phyloP scores from a whole-genome alignment of 2,888 invertebrate species.

The Agrochola litura region DNA sequence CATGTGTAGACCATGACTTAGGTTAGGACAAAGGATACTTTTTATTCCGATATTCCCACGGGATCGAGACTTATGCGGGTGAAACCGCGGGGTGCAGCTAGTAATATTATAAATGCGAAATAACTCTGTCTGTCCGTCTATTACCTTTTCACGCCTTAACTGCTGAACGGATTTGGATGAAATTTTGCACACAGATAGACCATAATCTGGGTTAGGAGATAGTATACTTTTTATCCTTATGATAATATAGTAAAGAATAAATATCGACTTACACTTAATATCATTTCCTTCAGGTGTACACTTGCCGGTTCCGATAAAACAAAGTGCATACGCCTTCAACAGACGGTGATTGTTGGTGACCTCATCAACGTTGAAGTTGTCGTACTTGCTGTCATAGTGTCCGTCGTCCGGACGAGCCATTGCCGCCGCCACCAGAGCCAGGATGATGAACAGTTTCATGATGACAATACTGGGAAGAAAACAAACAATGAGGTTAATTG shows the following conservation, averaged over 20 bases:
- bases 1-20: too few relatives aligned
- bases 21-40: too few relatives aligned
- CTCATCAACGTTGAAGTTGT: constrained; percentile 43
- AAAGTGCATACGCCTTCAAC: constrained; percentile 39
- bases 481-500: neutral
- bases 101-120: too few relatives aligned
- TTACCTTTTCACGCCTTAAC: too few relatives aligned
- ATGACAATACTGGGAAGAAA: constrained; percentile 5
- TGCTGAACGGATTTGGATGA: too few relatives aligned
- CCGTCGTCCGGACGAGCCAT: constrained; percentile 39
- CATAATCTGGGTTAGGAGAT: too few relatives aligned
- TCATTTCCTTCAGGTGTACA: constrained; percentile 56
- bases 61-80: too few relatives aligned
- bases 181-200: too few relatives aligned
- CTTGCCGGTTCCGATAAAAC: constrained; percentile 48
- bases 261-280: constrained; percentile 46
- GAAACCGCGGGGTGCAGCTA: too few relatives aligned
- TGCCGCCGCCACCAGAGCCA: constrained; percentile 45
- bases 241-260: neutral
- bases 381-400: constrained; percentile 48
- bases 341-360: constrained; percentile 16
- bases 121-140: too few relatives aligned
- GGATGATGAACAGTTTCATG: constrained; percentile 55
- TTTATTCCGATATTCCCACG: too few relatives aligned
- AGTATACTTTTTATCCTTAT: neutral